Base-by-base conservation (phyloP, 1,140 invertebrate genomes). In the Maniola jurtina region DNA sequence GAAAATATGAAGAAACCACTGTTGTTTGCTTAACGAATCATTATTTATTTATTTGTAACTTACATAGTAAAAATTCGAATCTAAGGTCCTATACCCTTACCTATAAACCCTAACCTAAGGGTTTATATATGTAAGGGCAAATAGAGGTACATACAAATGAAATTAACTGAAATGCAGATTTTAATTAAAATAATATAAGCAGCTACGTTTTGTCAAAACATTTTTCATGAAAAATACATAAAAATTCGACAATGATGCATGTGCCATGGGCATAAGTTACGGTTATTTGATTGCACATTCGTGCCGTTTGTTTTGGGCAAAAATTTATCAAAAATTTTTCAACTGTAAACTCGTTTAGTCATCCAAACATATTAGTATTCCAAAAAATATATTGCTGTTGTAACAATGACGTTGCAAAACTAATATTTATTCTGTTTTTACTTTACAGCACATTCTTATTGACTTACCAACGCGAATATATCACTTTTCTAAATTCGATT, bases 311-410 rank as follows among this genome's bases (percentile, higher is more conserved):
- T 45, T 45, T 13, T n/a, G 42, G 42, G 42, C 0, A 45, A 45
- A 45, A 45, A 40, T 9, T 40, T 45, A 45, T 45, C 42, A 45
- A 45, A n/a, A 45, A 5, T 45, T 45, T 45, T 45, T 45, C 42
- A 45, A 11, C 10, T 45, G 42, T 45, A 13, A 45, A 45, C 42
- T 11, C 5, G 42, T 45, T 45, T 45, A 45, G 42, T 45, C 42
- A 45, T 45, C 42, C 42, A 45, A 45, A 45, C 42, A n/a, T n/a
- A 45, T 13, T 45, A 45, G 9, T n/a, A n/a, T 45, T 45, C 11
- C 42, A 45, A 45, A 45, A 45, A 45, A 45, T 45, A 45, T 45
- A 13, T 45, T 45, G 42, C 42, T 45, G 13, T 45, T 45, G 42
- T 45, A 13, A 11, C 42, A 11, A 45, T n/a, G 42, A 45, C 13